These are phyloP conservation scores for Oscheius sp. DNA, from an alignment of 2,888 invertebrate genomes.

Conservation along the genomic window DNA sequence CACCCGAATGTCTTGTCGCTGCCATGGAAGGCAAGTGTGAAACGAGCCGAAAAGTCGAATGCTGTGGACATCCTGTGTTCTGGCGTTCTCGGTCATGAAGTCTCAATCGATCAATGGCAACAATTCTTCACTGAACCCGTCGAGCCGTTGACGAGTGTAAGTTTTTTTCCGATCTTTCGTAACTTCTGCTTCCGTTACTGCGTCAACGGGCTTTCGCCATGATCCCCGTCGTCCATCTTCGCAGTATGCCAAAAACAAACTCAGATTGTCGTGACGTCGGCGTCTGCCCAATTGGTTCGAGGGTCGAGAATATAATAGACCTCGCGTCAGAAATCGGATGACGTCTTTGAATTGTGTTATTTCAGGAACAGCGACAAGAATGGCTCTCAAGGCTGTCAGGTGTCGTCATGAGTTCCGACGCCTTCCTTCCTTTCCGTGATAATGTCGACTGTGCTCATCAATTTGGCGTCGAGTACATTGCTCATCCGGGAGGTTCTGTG, in stretches of 20 bases:
- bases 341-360: background rate
- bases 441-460: constrained; percentile 80
- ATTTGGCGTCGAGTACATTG: constrained; percentile 91
- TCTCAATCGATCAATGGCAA: constrained; percentile 60
- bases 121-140: constrained; percentile 67
- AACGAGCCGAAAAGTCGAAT: constrained; percentile 91
- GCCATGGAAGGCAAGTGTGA: constrained; percentile 85
- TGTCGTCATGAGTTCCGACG: constrained; percentile 89
- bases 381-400: constrained; percentile 76
- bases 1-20: constrained; percentile 85
- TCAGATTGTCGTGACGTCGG: constrained; percentile 9
- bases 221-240: constrained; percentile 20
- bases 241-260: background rate
- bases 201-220: constrained; percentile 3
- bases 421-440: constrained; percentile 97
- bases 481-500: constrained; percentile 90
- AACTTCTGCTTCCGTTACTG: background rate
- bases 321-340: background rate
- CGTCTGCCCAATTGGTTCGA: background rate
- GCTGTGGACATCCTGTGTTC: constrained; percentile 80
- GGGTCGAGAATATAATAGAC: background rate
- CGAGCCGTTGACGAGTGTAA: constrained; percentile 65
- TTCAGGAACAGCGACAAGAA: constrained; percentile 70
- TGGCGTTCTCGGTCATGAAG: constrained; percentile 65
- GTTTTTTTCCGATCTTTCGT: background rate